Percentiles rank a stretch among this genome's conserved stretches.
Conservation (phyloP, 1,140 invertebrate species). For the Mercenaria mercenaria region DNA sequence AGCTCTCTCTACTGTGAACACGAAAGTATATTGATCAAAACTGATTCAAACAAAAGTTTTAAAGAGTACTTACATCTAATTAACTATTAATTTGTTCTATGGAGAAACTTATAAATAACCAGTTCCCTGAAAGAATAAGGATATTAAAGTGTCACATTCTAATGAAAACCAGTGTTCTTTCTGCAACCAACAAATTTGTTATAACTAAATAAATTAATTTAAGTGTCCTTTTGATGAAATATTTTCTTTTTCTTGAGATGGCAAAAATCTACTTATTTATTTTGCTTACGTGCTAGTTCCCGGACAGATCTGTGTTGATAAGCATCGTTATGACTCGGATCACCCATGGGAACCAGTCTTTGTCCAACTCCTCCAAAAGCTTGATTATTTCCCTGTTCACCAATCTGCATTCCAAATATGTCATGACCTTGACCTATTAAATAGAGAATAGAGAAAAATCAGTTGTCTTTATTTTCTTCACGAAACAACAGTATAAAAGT, state of each 20-base stretch:
- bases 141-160: no score
- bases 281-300: slow-evolving; percentile 78
- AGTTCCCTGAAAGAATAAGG: neutral
- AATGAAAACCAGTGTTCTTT: no score
- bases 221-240: no score
- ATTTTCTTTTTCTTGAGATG: no score
- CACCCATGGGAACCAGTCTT: slow-evolving; percentile 74
- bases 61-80: no score
- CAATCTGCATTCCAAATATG: slow-evolving; percentile 48
- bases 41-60: neutral
- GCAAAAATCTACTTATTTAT: no score
- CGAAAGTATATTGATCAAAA: no score
- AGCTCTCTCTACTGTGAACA: slow-evolving; percentile 77
- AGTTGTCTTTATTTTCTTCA: no score
- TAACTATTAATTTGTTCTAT: neutral
- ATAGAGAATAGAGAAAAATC: no score
- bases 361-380: slow-evolving; percentile 79
- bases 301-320: slow-evolving; percentile 69
- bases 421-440: slow-evolving; percentile 41
- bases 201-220: no score
- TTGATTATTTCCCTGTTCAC: slow-evolving; percentile 35
- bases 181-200: no score
- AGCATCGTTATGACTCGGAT: slow-evolving; percentile 67
- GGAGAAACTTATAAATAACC: neutral
- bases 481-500: no score